A percentile compares a stretch with the other conserved stretches of the same genome.
Conservation (phyloP, 1,140 invertebrate species). For the Anagrus nilaparvatae region DNA sequence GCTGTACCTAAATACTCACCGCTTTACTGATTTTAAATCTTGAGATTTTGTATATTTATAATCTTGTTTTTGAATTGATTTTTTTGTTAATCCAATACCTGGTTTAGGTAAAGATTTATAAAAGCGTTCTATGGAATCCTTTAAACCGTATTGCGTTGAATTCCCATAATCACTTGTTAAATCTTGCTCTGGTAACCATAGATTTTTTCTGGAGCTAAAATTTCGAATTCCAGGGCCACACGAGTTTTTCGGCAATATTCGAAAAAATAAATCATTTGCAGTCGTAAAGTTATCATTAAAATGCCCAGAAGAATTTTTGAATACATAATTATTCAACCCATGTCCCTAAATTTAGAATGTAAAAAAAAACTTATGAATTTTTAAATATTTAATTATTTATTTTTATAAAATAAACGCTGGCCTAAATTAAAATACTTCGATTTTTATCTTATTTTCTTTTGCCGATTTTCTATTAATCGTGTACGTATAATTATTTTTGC, state of each 20-base stretch:
- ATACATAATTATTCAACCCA: conserved; percentile 11
- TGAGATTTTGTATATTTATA: too few species aligned
- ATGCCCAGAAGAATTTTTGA: background rate
- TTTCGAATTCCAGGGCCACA: conserved; percentile 4
- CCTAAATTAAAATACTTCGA: background rate
- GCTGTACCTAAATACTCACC: too few species aligned
- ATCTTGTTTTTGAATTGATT: too few species aligned
- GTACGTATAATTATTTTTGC: conserved; percentile 2
- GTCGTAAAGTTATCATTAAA: conserved; percentile 6
- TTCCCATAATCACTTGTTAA: conserved; percentile 13
- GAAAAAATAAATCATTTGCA: conserved; percentile 6
- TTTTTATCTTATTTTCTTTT: background rate
- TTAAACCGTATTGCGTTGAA: conserved; percentile 9
- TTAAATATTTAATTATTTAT: background rate
- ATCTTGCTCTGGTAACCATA: conserved; percentile 17
- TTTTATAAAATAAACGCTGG: background rate
- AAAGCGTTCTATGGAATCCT: too few species aligned
- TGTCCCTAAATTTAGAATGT: background rate
- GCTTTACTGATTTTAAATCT: too few species aligned
- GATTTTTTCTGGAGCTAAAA: conserved; percentile 13
- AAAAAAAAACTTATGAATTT: too few species aligned
- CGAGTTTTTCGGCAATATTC: background rate
- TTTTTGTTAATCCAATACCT: too few species aligned
- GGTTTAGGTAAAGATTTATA: too few species aligned
- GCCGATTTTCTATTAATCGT: background rate